phyloP scores from a whole-genome alignment of 1,140 invertebrate genomes.

The Drosophila serrata region DNA sequence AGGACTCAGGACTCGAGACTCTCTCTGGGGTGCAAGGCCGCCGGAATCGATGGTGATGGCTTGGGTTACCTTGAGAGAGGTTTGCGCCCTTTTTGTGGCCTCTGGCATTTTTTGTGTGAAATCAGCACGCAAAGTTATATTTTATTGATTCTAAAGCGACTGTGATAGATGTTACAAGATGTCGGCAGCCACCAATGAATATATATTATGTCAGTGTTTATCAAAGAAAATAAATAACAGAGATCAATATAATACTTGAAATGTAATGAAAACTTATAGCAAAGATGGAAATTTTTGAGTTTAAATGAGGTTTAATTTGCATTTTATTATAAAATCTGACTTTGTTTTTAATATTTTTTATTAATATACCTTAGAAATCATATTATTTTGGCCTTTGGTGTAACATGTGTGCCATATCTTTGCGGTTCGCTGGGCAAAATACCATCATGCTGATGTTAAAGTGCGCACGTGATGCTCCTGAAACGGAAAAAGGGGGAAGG shows the following conservation, averaged over 20 bases:
- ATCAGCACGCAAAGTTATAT: constrained; percentile 82
- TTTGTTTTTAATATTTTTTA: neutral
- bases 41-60: constrained; percentile 14
- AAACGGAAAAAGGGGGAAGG: constrained; percentile 33
- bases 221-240: neutral
- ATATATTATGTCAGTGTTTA: neutral
- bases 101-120: constrained; percentile 44
- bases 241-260: neutral
- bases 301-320: neutral
- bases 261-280: neutral
- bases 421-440: constrained; percentile 72
- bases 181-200: neutral
- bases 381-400: neutral
- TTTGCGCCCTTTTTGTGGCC: constrained; percentile 45
- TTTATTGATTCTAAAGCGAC: constrained; percentile 82
- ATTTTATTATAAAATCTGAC: no score
- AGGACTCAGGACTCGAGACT: neutral
- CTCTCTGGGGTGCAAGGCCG: constrained; percentile 10
- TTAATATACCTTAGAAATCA: accelerated
- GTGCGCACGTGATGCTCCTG: constrained; percentile 72
- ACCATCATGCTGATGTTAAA: constrained; percentile 77
- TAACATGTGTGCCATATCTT: constrained; percentile 18
- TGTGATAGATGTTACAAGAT: constrained; percentile 61
- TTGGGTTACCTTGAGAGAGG: constrained; percentile 63
- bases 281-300: neutral